Percentiles rank a stretch among this genome's conserved stretches.
Evolutionary conservation across 2,113 vertebrate genomes (phyloP).

Genomic region (Heliornis fulica): DNA sequence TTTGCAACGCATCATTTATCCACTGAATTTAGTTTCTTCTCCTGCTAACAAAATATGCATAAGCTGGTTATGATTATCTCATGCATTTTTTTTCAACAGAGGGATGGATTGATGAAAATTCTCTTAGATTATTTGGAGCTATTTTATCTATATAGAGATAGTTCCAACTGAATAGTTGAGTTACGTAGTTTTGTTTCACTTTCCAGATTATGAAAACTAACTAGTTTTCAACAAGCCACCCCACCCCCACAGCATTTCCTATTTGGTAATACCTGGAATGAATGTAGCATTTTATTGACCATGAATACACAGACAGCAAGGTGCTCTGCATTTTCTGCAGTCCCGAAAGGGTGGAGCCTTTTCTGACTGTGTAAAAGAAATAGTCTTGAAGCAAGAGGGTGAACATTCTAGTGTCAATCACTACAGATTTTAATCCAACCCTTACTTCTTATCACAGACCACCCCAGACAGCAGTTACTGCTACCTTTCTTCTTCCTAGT

Average conservation of each 20-base stretch:
- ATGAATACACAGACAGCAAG: neutral
- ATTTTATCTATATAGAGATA: neutral
- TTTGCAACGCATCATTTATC: slow-evolving; percentile 58
- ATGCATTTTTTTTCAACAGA: neutral
- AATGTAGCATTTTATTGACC: neutral
- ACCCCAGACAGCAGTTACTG: neutral
- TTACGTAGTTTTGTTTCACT: neutral
- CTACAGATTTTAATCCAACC: slow-evolving; percentile 5
- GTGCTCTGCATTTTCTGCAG: neutral
- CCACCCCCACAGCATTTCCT: neutral
- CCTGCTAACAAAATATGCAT: neutral
- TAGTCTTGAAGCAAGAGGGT: neutral
- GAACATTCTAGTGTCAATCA: neutral
- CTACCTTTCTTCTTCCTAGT: neutral
- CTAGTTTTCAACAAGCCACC: neutral
- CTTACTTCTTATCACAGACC: neutral
- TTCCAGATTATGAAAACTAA: neutral
- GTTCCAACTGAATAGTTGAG: neutral
- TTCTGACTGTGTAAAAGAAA: neutral
- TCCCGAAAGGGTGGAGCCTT: neutral
- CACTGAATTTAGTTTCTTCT: slow-evolving; percentile 20
- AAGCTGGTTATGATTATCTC: neutral
- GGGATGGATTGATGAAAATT: neutral
- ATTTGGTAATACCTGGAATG: neutral
- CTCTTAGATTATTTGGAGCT: neutral